phyloP scores from a whole-genome alignment of 2,888 invertebrate genomes.

The Scaptomyza caliginosa region DNA sequence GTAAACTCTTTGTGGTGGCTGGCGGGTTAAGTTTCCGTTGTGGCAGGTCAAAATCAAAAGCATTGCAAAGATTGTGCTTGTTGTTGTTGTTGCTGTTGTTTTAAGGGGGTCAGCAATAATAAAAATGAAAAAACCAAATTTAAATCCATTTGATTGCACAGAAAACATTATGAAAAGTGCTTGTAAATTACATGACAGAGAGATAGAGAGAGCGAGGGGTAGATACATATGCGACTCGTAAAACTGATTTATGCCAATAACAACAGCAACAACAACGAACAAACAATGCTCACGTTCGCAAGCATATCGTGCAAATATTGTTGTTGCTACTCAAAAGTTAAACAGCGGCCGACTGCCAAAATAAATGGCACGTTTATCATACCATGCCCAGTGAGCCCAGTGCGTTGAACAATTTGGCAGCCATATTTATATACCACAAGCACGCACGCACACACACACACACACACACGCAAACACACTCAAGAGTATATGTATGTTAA shows the following conservation, averaged over 20 bases:
- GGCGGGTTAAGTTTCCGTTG: conserved; percentile 54
- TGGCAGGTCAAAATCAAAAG: conserved; percentile 63
- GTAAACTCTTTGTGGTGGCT: conserved; percentile 31
- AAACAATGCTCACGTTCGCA: conserved; percentile 44
- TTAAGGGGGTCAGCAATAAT: conserved; percentile 2
- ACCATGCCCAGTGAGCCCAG: conserved; percentile 76
- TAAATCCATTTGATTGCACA: conserved; percentile 18
- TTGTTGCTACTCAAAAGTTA: conserved; percentile 48
- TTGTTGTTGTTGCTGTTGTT: neutral
- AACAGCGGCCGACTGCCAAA: conserved; percentile 55
- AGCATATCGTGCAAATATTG: conserved; percentile 49
- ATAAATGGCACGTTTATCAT: conserved; percentile 79
- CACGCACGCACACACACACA: conserved; percentile 25
- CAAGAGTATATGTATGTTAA: neutral
- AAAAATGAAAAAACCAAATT: conserved; percentile 4
- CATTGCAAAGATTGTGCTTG: conserved; percentile 8
- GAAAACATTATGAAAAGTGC: conserved; percentile 36
- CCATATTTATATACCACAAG: conserved; percentile 64
- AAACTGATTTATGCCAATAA: conserved; percentile 53
- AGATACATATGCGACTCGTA: conserved; percentile 53
- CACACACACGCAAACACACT: neutral
- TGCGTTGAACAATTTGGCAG: conserved; percentile 73
- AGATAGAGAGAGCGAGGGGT: neutral
- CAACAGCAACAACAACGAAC: conserved; percentile 20
- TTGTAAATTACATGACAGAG: conserved; percentile 51